phyloP scores from a whole-genome alignment of 2,113 vertebrate genomes.

The Prinia subflava region DNA sequence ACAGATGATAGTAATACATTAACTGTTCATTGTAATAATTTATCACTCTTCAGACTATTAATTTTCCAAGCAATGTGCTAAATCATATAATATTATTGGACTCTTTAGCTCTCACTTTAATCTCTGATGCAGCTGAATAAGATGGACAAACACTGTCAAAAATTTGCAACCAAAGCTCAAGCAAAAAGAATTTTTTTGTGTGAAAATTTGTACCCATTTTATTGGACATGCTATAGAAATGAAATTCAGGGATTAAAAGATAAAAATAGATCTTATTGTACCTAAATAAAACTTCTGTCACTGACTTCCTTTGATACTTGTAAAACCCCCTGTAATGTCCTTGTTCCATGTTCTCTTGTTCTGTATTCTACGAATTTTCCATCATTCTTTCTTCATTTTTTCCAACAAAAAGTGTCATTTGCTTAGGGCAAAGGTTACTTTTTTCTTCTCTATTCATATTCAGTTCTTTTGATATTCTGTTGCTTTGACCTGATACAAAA shows the following conservation, averaged over 20 bases:
- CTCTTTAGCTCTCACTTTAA: background rate
- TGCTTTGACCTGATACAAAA: background rate
- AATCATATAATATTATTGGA: background rate
- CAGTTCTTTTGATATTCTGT: background rate
- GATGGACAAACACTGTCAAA: background rate
- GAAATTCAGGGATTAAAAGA: background rate
- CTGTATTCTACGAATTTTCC: background rate
- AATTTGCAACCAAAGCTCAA: background rate
- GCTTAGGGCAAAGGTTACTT: background rate
- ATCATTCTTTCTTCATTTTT: background rate
- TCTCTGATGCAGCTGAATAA: background rate
- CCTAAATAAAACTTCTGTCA: background rate
- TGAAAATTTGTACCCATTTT: background rate
- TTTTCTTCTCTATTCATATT: background rate
- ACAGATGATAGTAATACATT: background rate
- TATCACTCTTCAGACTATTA: background rate
- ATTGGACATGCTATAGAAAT: background rate
- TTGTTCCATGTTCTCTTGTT: background rate
- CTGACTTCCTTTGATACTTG: background rate
- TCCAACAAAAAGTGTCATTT: background rate
- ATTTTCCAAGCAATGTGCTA: background rate
- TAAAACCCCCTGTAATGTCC: background rate
- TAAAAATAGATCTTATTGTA: background rate
- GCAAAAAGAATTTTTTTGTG: background rate
- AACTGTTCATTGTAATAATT: background rate